These are phyloP conservation scores for Ictidomys tridecemlineatus DNA, from an alignment of 2,113 vertebrate species.

Conservation along the genomic window DNA sequence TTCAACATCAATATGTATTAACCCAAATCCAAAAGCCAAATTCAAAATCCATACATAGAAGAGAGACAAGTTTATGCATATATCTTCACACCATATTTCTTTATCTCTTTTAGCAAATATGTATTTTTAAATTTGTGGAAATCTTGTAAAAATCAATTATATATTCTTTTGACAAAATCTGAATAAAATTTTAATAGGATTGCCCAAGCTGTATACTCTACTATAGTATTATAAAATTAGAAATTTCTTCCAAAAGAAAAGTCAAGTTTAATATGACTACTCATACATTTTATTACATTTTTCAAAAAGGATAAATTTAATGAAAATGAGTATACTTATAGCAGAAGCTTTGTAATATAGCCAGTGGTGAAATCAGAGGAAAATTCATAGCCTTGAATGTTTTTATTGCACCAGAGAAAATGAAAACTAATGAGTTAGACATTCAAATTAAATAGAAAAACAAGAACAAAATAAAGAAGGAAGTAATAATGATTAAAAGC, in stretches of 20 bases:
- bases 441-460: background rate
- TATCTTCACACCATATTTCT: background rate
- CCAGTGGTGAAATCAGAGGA: background rate
- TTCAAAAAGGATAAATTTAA: background rate
- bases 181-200: constrained; percentile 15
- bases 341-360: background rate
- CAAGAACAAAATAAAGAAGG: background rate
- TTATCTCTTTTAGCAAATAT: background rate
- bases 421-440: background rate
- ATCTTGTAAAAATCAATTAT: background rate
- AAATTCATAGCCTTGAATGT: background rate
- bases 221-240: background rate
- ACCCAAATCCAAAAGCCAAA: background rate
- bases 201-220: background rate
- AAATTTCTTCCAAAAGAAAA: background rate
- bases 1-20: background rate
- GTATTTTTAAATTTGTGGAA: background rate
- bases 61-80: background rate
- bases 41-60: background rate
- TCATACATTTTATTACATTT: background rate
- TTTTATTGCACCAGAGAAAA: background rate
- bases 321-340: background rate
- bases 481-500: background rate
- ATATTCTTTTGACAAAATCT: background rate
- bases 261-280: background rate